A percentile compares a stretch with the other conserved stretches of the same genome.
These are phyloP conservation scores for Sorex maritimensis DNA, from an alignment of 2,797 vertebrate species.

Conservation along the genomic window DNA sequence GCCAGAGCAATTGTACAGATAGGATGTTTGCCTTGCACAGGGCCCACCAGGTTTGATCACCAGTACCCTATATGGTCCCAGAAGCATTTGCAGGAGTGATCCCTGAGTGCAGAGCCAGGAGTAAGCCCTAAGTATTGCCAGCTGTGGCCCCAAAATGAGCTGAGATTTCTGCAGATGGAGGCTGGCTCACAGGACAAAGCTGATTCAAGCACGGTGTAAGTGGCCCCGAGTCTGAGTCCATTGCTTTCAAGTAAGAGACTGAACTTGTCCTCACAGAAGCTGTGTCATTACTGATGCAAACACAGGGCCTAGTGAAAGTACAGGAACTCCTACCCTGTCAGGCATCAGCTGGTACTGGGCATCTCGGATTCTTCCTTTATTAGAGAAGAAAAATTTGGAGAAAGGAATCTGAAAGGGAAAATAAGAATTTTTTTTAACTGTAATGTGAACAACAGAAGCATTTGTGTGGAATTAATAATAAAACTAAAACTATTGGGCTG, in stretches of 20 bases:
- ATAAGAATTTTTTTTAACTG: background rate
- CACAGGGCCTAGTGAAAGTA: background rate
- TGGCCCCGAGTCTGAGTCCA: conserved; percentile 10
- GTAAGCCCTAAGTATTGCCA: too few species aligned
- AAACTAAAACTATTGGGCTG: background rate
- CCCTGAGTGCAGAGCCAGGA: too few species aligned
- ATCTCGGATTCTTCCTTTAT: conserved; percentile 96
- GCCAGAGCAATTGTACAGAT: background rate
- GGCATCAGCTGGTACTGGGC: conserved; percentile 92
- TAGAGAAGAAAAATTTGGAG: conserved; percentile 97
- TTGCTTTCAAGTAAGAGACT: background rate
- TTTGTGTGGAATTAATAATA: background rate
- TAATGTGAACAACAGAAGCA: conserved; percentile 26
- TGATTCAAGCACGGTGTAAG: background rate
- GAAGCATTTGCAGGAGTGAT: too few species aligned
- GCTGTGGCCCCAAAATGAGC: too few species aligned
- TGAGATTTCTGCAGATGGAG: background rate
- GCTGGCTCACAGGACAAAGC: background rate
- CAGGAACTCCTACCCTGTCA: conserved; percentile 94
- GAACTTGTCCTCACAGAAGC: background rate
- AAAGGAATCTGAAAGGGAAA: conserved; percentile 94
- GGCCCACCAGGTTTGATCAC: too few species aligned
- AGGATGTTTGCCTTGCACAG: too few species aligned
- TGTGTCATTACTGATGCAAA: background rate
- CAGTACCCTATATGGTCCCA: too few species aligned